A percentile compares a stretch with the other conserved stretches of the same genome.
These are phyloP conservation scores for Corythornis cristatus DNA, from an alignment of 2,113 vertebrate species.

Conservation along the genomic window DNA sequence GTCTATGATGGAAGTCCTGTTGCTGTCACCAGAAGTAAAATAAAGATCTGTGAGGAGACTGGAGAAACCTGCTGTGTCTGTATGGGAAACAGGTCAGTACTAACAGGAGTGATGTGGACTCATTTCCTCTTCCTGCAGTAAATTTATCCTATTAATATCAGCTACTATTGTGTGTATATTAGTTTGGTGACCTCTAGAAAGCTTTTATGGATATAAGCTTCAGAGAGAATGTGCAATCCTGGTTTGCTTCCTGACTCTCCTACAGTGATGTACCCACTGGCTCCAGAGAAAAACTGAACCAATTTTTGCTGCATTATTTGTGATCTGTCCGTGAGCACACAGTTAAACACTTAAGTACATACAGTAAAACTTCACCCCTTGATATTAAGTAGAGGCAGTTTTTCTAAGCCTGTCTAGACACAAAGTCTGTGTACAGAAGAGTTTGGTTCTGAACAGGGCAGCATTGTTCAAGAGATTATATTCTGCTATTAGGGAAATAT, in stretches of 20 bases:
- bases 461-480: not conserved
- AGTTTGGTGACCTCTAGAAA: not conserved
- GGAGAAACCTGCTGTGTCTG: not conserved
- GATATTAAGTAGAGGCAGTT: not conserved
- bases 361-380: not conserved
- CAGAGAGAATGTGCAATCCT: not conserved
- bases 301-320: not conserved
- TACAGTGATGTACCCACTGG: not conserved
- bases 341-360: not conserved
- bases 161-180: not conserved
- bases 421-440: not conserved
- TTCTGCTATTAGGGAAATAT: not conserved
- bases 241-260: not conserved
- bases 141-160: not conserved
- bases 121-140: slow-evolving; percentile 53
- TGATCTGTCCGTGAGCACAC: not conserved
- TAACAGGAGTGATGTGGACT: not conserved
- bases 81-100: slow-evolving; percentile 3
- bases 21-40: slow-evolving; percentile 37
- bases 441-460: slow-evolving; percentile 8
- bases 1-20: not conserved
- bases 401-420: slow-evolving; percentile 30
- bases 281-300: not conserved
- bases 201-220: not conserved
- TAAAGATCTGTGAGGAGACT: slow-evolving; percentile 33